These are phyloP conservation scores for Acanthiza pusilla DNA, from an alignment of 2,797 vertebrate genomes.

Conservation along the genomic window DNA sequence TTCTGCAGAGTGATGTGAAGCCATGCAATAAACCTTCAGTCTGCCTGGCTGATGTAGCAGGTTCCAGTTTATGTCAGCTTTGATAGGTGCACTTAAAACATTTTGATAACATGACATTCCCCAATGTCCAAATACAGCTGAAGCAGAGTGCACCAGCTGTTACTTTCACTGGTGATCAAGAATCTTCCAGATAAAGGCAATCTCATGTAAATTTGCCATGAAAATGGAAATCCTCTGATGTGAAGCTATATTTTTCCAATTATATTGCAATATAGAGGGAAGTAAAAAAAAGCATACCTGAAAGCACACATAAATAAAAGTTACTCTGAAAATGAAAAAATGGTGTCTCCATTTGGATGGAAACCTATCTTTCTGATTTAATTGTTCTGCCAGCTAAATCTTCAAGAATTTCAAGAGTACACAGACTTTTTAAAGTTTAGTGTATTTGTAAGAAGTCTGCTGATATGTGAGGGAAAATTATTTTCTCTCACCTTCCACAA, in stretches of 20 bases:
- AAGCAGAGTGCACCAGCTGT: slow-evolving; percentile 56
- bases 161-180: slow-evolving; percentile 55
- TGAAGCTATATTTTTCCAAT: slow-evolving; percentile 22
- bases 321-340: background rate
- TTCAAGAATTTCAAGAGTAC: background rate
- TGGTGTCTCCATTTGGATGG: background rate
- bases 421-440: background rate
- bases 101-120: slow-evolving; percentile 50
- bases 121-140: slow-evolving; percentile 45
- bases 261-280: background rate
- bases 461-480: background rate
- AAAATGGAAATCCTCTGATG: slow-evolving; percentile 38
- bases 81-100: slow-evolving; percentile 51
- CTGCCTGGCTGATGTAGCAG: background rate
- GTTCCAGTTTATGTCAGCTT: slow-evolving; percentile 29
- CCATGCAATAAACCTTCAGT: background rate
- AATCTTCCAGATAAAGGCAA: slow-evolving; percentile 43
- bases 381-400: background rate
- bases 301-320: background rate
- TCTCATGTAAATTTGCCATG: slow-evolving; percentile 59
- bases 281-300: background rate
- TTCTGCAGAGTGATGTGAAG: slow-evolving; percentile 18
- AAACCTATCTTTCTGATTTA: background rate
- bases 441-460: background rate
- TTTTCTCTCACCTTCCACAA: slow-evolving; percentile 12